Base-by-base conservation (phyloP, 2,888 invertebrate species). In the Amiota mariae region DNA sequence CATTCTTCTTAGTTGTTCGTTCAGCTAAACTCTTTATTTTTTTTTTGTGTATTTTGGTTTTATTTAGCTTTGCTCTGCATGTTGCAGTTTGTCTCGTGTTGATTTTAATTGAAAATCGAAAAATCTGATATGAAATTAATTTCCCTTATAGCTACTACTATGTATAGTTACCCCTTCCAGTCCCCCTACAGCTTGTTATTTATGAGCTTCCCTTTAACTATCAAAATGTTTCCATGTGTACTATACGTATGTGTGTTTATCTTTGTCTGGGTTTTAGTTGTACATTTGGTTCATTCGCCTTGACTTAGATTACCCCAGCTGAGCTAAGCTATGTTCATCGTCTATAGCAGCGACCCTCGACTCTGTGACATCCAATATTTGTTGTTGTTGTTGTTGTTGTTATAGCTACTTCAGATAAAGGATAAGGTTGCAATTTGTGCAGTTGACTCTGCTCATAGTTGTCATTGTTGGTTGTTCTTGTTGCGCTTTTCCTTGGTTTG, bases 41-140 rank as follows among this genome's bases (percentile, higher is more conserved):
- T 1, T 56, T 2, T 36, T 2, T 36, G 36, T 36, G 36, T 36
- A 36, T 36, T 36, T 36, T 36, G 36, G 36, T 36, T 2, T 18
- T 56, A 56, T 56, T 56, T 1, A 56, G 54, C 57, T 68, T 54
- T 76, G 68, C 70, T 36, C 36, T 72, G 20, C 61, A 74, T 68
- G 51, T 76, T 72, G 75, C 66, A 75, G 73, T 72, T 71, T 73
- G 70, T 63, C 75, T 71, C 78, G 80, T 80, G 86, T 84, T 80
- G 82, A 80, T 82, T 86, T 88, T 87, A 87, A 87, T 87, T 87
- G 87, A 87, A 87, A 86, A 86, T 85, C 81, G 85, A 83, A 85
- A 82, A 84, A 86, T 85, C 80, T 82, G 86, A 88, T 84, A 81
- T 78, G 80, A 87, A 86, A 88, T 84, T 84, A 86, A 85, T 87